Evolutionary conservation across 2,888 invertebrate genomes (phyloP), one percentile per base, ranked within the genome.

Genomic region (Trichopria drosophilae): DNA sequence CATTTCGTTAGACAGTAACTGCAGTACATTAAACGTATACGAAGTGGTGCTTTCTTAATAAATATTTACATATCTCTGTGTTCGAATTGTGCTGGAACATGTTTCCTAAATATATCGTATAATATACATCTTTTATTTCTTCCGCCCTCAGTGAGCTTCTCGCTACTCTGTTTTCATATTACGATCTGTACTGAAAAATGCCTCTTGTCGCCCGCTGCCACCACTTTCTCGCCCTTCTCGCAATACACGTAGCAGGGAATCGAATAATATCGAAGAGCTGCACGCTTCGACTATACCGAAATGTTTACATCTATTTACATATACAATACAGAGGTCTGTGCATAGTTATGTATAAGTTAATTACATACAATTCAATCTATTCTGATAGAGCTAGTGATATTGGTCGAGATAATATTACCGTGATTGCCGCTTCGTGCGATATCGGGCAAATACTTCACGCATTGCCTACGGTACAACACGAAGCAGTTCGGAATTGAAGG

Each of bases 21-120:
- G 66, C 62, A 66, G 65, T 66, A 69, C 69, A 70, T 66, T 61
- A 59, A 68, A 65, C 57, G 61, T 64, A 66, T 64, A 69, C 58
- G 58, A 59, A 61, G 54, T 57, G 55, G 52, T 61, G 60, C 59
- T 58, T 55, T 44, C 43, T 61, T 55, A 59, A 53, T 49, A 43
- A 59, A 55, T 62, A 62, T 59, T 53, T 58, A 60, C 58, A 48
- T 50, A 51, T 51, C 34, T 51, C 32, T 42, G 40, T 47, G 26
- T 51, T 55, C 41, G 59, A 66, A 65, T 71, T 69, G 69, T 71
- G 71, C 68, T 57, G 63, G 55, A 58, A 65, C 67, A 65, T 61
- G 60, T 60, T 41, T 47, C 29, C 46, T 46, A 40, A 47, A 54
- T 59, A 50, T 53, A 48, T 22, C 43, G 53, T 45, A 39, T 55